phyloP scores from a whole-genome alignment of 2,888 invertebrate genomes.

The Drosophila nr. perissopoda region DNA sequence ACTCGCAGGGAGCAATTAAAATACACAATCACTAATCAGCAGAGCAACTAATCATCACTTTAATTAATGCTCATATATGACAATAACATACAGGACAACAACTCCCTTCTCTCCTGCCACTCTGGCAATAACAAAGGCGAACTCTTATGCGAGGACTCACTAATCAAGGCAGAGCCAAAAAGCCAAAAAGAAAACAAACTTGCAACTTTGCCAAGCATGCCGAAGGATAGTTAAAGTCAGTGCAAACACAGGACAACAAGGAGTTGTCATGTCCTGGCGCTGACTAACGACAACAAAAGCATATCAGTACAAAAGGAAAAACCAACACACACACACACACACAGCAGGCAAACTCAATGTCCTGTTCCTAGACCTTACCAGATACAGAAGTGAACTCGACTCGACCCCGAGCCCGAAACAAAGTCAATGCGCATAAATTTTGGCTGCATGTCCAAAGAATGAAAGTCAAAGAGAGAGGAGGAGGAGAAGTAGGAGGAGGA shows the following conservation, averaged over 20 bases:
- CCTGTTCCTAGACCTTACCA: not conserved
- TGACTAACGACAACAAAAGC: constrained; percentile 62
- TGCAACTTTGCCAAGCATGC: constrained; percentile 21
- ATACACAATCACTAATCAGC: constrained; percentile 33
- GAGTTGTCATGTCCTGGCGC: constrained; percentile 43
- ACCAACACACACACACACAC: constrained; percentile 35
- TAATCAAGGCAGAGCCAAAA: constrained; percentile 26
- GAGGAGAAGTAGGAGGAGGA: not conserved
- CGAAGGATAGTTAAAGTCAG: constrained; percentile 29
- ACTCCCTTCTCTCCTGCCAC: not conserved
- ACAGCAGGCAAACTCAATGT: constrained; percentile 14
- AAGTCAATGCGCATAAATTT: constrained; percentile 62
- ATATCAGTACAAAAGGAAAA: constrained; percentile 60
- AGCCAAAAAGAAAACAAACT: constrained; percentile 28
- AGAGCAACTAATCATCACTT: constrained; percentile 42
- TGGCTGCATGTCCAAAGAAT: constrained; percentile 56
- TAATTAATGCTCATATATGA: constrained; percentile 9
- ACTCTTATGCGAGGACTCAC: constrained; percentile 1
- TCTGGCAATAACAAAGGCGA: not conserved
- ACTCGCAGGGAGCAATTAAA: constrained; percentile 28
- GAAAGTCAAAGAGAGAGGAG: constrained; percentile 13
- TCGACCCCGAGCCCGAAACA: constrained; percentile 19
- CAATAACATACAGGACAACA: too few species aligned
- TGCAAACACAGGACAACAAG: constrained; percentile 38
- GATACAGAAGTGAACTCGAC: constrained; percentile 16